Evolutionary conservation across 2,797 vertebrate species (phyloP).

Genomic region (Borostomias antarcticus): DNA sequence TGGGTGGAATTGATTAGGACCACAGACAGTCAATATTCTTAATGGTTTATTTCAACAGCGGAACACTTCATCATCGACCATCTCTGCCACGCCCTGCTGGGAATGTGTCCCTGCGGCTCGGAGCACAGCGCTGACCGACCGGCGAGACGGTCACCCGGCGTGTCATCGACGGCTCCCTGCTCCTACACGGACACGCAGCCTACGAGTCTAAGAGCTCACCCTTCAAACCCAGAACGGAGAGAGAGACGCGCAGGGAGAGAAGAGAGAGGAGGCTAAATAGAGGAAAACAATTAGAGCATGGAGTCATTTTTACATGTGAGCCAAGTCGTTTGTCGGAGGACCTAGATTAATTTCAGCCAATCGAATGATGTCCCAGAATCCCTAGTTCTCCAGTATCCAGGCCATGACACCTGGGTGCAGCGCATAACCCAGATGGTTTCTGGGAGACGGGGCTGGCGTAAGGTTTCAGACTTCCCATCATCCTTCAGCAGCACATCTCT

Average conservation of each 20-base stretch:
- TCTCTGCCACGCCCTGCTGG: no score
- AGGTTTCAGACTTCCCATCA: neutral
- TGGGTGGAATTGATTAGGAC: no score
- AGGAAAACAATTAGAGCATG: slow-evolving; percentile 37
- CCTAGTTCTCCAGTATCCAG: slow-evolving; percentile 45
- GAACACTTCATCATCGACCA: no score
- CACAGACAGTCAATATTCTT: no score
- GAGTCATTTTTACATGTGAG: slow-evolving; percentile 22
- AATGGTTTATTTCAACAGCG: no score
- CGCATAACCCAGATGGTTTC: slow-evolving; percentile 28
- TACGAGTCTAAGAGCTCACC: no score
- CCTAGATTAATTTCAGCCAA: slow-evolving; percentile 38
- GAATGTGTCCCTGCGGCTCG: no score
- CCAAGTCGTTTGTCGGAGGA: slow-evolving; percentile 7
- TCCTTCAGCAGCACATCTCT: slow-evolving; percentile 3
- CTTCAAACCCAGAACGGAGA: no score
- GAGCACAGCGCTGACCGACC: no score
- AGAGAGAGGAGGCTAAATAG: slow-evolving; percentile 29
- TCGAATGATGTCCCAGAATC: slow-evolving; percentile 52
- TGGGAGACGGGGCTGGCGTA: neutral
- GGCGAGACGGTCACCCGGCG: no score
- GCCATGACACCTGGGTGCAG: slow-evolving; percentile 37
- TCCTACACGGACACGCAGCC: no score
- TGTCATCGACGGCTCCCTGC: no score
- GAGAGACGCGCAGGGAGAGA: neutral